phyloP scores from a whole-genome alignment of 2,888 invertebrate species.

The Acheta domesticus region DNA sequence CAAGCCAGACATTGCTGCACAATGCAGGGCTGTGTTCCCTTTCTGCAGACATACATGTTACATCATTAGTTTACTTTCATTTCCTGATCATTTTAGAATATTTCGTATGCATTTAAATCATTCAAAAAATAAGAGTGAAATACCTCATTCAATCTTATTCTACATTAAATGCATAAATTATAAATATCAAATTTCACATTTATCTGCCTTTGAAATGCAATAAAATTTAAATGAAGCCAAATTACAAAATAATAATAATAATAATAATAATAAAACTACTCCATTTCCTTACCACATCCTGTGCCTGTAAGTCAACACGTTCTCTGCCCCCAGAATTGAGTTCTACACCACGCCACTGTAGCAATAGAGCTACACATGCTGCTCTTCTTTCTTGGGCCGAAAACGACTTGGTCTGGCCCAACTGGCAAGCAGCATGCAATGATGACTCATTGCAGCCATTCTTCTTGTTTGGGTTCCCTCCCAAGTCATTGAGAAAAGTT shows the following conservation, averaged over 20 bases:
- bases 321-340: slow-evolving; percentile 56
- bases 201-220: too few species aligned
- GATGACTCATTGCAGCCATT: slow-evolving; percentile 62
- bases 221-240: too few species aligned
- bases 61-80: too few species aligned
- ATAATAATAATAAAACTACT: too few species aligned
- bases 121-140: too few species aligned
- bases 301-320: slow-evolving; percentile 56
- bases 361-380: slow-evolving; percentile 59
- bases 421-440: slow-evolving; percentile 59
- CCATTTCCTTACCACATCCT: slow-evolving; percentile 53
- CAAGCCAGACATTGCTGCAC: slow-evolving; percentile 60
- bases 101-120: too few species aligned
- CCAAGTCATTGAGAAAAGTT: slow-evolving; percentile 60
- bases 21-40: slow-evolving; percentile 64
- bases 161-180: too few species aligned
- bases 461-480: slow-evolving; percentile 66
- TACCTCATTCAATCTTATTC: too few species aligned
- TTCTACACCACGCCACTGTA: slow-evolving; percentile 59
- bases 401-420: slow-evolving; percentile 45
- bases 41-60: slow-evolving; percentile 47
- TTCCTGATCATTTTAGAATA: too few species aligned
- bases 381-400: slow-evolving; percentile 57
- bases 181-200: too few species aligned
- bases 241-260: too few species aligned